Conservation (phyloP, 2,888 invertebrate genomes). For the Nomada fucata region DNA sequence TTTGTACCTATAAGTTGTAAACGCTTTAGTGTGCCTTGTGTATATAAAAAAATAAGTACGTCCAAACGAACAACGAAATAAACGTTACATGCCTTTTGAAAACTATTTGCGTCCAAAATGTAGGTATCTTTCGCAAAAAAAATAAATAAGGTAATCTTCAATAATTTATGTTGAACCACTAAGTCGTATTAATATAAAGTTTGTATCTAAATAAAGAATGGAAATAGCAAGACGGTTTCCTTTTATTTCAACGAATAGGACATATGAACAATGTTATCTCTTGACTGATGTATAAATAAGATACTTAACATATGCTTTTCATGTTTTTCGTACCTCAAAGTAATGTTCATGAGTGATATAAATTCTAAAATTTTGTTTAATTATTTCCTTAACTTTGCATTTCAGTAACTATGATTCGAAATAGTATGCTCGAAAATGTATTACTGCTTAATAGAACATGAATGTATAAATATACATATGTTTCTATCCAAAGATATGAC, state of each 20-base stretch:
- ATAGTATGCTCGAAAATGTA: slow-evolving; percentile 20
- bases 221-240: slow-evolving; percentile 4
- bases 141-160: background rate
- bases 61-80: background rate
- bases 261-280: slow-evolving; percentile 14
- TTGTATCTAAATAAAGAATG: slow-evolving; percentile 42
- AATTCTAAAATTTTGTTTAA: background rate
- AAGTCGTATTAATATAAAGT: slow-evolving; percentile 22
- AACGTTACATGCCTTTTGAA: background rate
- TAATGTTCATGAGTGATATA: background rate
- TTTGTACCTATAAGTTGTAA: slow-evolving; percentile 26
- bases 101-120: background rate
- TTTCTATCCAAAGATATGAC: slow-evolving; percentile 9
- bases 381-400: background rate
- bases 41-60: slow-evolving; percentile 14
- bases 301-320: slow-evolving; percentile 19
- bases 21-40: slow-evolving; percentile 43
- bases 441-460: slow-evolving; percentile 17
- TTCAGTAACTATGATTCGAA: slow-evolving; percentile 2
- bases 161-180: slow-evolving; percentile 29
- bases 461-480: background rate
- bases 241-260: slow-evolving; percentile 28
- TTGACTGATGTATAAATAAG: slow-evolving; percentile 27
- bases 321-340: background rate
- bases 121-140: background rate